phyloP scores from a whole-genome alignment of 2,113 vertebrate species.

The Pelobates fuscus region DNA sequence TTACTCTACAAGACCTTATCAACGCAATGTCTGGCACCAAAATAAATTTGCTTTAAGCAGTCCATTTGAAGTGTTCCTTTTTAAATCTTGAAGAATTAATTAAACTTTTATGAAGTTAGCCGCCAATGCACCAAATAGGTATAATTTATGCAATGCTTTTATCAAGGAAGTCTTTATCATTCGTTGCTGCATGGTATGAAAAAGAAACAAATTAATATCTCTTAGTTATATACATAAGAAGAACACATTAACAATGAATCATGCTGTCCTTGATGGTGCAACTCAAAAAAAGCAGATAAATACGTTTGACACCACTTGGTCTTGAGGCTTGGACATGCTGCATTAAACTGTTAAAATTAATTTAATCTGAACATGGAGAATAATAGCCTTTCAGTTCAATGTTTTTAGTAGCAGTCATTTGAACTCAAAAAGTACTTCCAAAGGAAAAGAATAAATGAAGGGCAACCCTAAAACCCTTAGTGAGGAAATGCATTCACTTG shows the following conservation, averaged over 20 bases:
- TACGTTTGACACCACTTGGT: slow-evolving; percentile 81
- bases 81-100: neutral
- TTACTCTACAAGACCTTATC: neutral
- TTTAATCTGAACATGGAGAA: slow-evolving; percentile 82
- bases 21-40: neutral
- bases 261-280: slow-evolving; percentile 77
- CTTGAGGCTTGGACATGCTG: slow-evolving; percentile 76
- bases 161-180: slow-evolving; percentile 65
- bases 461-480: slow-evolving; percentile 73
- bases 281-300: slow-evolving; percentile 81
- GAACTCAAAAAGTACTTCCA: slow-evolving; percentile 78
- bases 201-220: slow-evolving; percentile 75
- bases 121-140: neutral
- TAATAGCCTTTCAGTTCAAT: slow-evolving; percentile 83
- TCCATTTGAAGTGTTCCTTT: neutral
- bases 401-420: slow-evolving; percentile 81
- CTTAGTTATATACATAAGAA: slow-evolving; percentile 73
- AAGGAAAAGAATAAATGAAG: slow-evolving; percentile 82
- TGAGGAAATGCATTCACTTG: slow-evolving; percentile 72
- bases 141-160: slow-evolving; percentile 1
- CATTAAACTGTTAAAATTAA: slow-evolving; percentile 87
- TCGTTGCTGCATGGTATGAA: slow-evolving; percentile 73
- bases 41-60: neutral
- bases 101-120: neutral
- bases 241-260: slow-evolving; percentile 74